Evolutionary conservation across 2,888 invertebrate species (phyloP).

Genomic region (Dolomedes plantarius): DNA sequence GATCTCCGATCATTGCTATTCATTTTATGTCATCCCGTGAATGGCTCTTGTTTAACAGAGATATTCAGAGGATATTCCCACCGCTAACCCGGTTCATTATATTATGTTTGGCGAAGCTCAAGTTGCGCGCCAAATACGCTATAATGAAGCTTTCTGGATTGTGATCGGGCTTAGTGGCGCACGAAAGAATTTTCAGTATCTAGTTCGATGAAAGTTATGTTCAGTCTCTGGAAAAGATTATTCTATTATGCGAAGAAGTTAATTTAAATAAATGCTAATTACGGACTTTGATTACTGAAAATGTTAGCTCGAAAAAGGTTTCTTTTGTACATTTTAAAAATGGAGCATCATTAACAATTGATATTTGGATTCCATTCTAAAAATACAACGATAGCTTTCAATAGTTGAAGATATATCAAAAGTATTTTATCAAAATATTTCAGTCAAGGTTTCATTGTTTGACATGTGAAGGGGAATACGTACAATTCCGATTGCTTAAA

Average conservation of each 20-base stretch:
- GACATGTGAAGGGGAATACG: too few relatives aligned
- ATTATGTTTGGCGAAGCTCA: background rate
- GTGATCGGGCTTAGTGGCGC: background rate
- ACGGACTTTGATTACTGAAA: background rate
- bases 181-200: background rate
- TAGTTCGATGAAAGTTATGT: background rate
- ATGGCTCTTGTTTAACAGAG: background rate
- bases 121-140: background rate
- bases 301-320: background rate
- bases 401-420: too few relatives aligned
- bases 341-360: background rate
- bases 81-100: background rate
- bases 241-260: background rate
- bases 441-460: too few relatives aligned
- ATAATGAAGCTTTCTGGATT: background rate
- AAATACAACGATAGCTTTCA: too few relatives aligned
- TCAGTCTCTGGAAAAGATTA: background rate
- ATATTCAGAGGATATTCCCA: background rate
- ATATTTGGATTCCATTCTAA: background rate
- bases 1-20: constrained; percentile 30
- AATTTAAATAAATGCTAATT: background rate
- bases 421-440: too few relatives aligned
- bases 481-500: too few relatives aligned
- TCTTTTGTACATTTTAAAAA: background rate
- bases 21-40: constrained; percentile 9